Base-by-base conservation (phyloP, 2,888 invertebrate species). In the Apotomis capreana region DNA sequence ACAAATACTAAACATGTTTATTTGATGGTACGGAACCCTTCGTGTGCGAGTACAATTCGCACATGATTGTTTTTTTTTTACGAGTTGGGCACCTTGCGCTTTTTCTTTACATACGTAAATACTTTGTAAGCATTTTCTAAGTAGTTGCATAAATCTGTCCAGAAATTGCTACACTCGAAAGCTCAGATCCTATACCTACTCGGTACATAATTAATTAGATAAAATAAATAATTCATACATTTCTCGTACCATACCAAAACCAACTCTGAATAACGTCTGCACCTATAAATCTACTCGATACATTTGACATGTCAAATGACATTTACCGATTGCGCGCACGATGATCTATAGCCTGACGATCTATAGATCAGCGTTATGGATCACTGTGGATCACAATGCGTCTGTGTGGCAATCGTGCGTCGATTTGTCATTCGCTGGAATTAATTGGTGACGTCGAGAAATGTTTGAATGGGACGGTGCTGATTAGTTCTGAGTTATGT, bases 221-320 rank as follows among this genome's bases (percentile, higher is more conserved):
- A 6, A 12, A 60, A 61, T 67, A 67, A 55, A 67, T 70, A 46
- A 51, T 61, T 67, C 55, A 67, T 49, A 6, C 8, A 67, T 37
- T 54, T 57, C 55, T 10, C 55, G 52, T 52, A 57, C 67, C 36
- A 55, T 61, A 70, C 51, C 55, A 65, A 67, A 54, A n/a, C 37
- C 37, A 49, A 55, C 46, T 36, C 26, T 15, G 59, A 51, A 59
- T 49, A 59, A 40, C 58, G 57, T n/a, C 54, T 59, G 46, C 51
- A 60, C 64, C 52, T 46, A 70, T 70, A 65, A 64, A 52, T 59
- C 65, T 26, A 36, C 49, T 68, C 67, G 55, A 67, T 70, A 46
- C 70, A 51, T 61, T 67, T 70, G 70, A 70, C 67, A 70, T 67
- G 70, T 70, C 70, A 67, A 67, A 70, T 40, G 70, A 67, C 70